Conservation (phyloP, 2,888 invertebrate genomes). For the Ennomos erosarius region DNA sequence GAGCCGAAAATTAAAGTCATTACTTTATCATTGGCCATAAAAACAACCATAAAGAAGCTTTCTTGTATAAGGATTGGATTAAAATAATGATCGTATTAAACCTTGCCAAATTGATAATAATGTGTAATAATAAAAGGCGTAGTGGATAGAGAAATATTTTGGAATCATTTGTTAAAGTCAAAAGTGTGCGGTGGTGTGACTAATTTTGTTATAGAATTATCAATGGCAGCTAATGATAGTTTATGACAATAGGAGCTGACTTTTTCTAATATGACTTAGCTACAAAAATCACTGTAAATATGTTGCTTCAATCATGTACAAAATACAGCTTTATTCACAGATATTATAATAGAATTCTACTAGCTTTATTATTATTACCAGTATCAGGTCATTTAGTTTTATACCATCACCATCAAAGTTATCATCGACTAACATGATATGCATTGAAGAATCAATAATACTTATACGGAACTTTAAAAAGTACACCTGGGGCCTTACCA, state of each 20-base stretch:
- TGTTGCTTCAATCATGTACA: too few species aligned
- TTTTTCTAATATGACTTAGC: too few species aligned
- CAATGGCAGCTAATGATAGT: conserved; percentile 9
- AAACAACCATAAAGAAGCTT: conserved; percentile 39
- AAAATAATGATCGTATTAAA: conserved; percentile 62
- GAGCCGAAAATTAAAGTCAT: conserved; percentile 39
- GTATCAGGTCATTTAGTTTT: too few species aligned
- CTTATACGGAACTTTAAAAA: too few species aligned
- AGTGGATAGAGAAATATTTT: conserved; percentile 65
- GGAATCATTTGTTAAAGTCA: conserved; percentile 73
- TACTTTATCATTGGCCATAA: conserved; percentile 36
- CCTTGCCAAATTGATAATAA: conserved; percentile 83
- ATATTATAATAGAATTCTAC: too few species aligned
- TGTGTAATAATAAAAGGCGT: conserved; percentile 63
- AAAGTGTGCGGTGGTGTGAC: conserved; percentile 67
- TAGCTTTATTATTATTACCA: too few species aligned
- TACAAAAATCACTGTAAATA: too few species aligned
- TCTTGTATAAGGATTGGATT: conserved; percentile 48
- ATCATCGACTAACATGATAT: too few species aligned
- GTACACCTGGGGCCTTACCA: too few species aligned
- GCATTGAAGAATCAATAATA: too few species aligned
- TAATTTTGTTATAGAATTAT: conserved; percentile 56
- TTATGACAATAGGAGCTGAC: conserved; percentile 7
- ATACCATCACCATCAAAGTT: too few species aligned
- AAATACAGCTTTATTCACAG: too few species aligned